A percentile compares a stretch with the other conserved stretches of the same genome.
Evolutionary conservation across 1,140 invertebrate genomes (phyloP).

Genomic region (Solenopsis invicta): DNA sequence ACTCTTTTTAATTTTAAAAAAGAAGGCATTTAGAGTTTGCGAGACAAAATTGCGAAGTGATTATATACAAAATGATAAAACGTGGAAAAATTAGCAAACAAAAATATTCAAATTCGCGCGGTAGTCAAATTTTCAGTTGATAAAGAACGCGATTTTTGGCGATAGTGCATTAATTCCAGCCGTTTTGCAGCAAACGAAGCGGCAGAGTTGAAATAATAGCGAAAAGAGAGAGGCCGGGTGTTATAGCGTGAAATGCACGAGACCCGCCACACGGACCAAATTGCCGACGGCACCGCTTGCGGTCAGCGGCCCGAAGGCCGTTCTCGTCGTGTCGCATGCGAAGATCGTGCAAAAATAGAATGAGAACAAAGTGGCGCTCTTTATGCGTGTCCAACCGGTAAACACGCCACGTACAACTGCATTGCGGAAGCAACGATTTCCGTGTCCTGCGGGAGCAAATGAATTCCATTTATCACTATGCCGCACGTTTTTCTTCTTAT

Average conservation of each 20-base stretch:
- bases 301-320: conserved; percentile 29
- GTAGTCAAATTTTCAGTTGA: conserved; percentile 17
- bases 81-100: background rate
- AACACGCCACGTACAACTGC: conserved; percentile 67
- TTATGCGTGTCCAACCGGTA: conserved; percentile 68
- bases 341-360: conserved; percentile 53
- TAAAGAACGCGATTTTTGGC: background rate
- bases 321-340: conserved; percentile 50
- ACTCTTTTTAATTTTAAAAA: background rate
- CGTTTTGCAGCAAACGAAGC: conserved; percentile 24
- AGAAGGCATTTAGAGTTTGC: background rate
- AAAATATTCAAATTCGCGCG: background rate
- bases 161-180: conserved; percentile 38
- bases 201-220: background rate
- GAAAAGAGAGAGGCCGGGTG: background rate
- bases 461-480: conserved; percentile 62
- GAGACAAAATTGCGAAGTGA: background rate
- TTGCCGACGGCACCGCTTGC: conserved; percentile 40
- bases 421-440: conserved; percentile 65
- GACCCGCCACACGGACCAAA: conserved; percentile 50
- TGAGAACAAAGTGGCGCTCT: conserved; percentile 67
- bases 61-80: background rate
- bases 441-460: conserved; percentile 44
- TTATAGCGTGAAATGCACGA: conserved; percentile 45
- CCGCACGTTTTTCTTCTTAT: conserved; percentile 27